A percentile compares a stretch with the other conserved stretches of the same genome.
These are phyloP conservation scores for Edolisoma coerulescens DNA, from an alignment of 2,113 vertebrate genomes.

Conservation along the genomic window DNA sequence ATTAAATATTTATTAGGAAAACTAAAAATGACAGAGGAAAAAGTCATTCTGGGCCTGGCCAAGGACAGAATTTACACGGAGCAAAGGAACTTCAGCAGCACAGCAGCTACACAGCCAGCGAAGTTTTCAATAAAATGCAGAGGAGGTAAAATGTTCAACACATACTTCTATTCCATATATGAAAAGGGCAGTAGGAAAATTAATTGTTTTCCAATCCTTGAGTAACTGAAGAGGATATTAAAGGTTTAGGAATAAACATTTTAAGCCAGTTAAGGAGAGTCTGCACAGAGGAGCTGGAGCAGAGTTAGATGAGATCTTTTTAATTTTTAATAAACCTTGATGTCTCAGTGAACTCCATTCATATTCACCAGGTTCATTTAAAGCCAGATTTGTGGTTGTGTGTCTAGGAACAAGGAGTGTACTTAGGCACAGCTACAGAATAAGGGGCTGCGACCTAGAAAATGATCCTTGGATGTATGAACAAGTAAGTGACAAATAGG, in stretches of 20 bases:
- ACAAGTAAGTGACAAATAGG: background rate
- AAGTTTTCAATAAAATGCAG: background rate
- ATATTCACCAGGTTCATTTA: background rate
- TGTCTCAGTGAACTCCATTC: background rate
- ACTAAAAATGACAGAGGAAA: background rate
- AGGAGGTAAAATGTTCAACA: background rate
- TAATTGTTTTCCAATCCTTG: background rate
- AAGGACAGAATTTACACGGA: background rate
- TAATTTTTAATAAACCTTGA: conserved; percentile 21
- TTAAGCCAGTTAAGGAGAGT: background rate
- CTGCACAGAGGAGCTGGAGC: background rate
- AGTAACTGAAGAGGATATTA: background rate
- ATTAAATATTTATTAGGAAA: conserved; percentile 43
- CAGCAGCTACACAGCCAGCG: background rate
- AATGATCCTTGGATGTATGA: background rate
- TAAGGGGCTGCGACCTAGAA: background rate
- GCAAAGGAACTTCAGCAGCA: background rate
- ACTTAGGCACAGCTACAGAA: background rate
- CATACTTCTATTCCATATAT: background rate
- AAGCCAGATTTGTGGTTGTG: background rate
- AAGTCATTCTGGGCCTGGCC: background rate
- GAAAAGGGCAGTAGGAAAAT: background rate
- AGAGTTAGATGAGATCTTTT: background rate
- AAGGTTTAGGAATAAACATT: conserved; percentile 2
- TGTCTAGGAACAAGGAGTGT: background rate